These are phyloP conservation scores for Clarias laeviceps DNA, from an alignment of 2,797 vertebrate genomes.

Conservation along the genomic window DNA sequence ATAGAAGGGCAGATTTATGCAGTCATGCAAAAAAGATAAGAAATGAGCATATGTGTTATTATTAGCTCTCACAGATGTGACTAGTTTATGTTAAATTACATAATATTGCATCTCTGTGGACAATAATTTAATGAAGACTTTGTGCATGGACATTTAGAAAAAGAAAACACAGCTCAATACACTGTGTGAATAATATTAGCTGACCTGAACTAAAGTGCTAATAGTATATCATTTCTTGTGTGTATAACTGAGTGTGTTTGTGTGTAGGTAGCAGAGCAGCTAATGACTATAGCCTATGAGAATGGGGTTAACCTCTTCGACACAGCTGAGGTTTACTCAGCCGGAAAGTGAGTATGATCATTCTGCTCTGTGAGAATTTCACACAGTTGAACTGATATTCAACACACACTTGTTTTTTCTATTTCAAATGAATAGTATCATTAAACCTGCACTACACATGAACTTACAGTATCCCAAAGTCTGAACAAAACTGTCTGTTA, in stretches of 20 bases:
- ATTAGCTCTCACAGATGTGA: conserved; percentile 26
- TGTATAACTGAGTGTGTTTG: conserved; percentile 29
- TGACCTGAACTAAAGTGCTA: neutral
- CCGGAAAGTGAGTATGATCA: conserved; percentile 75
- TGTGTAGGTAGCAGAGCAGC: conserved; percentile 86
- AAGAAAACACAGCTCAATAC: neutral
- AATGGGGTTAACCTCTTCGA: conserved; percentile 93
- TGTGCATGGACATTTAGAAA: neutral
- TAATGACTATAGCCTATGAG: conserved; percentile 94
- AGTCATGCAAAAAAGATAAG: neutral
- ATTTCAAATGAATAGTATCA: neutral
- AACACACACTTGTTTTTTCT: neutral
- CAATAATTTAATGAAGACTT: neutral
- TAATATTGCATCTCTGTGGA: conserved; percentile 1
- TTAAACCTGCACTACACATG: neutral
- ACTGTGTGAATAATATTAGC: neutral
- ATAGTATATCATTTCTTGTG: neutral
- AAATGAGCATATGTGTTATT: conserved; percentile 7
- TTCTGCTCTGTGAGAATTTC: conserved; percentile 21
- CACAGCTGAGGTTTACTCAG: conserved; percentile 88
- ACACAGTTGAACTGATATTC: neutral
- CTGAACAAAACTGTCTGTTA: neutral
- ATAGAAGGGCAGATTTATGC: neutral
- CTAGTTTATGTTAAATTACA: conserved; percentile 11
- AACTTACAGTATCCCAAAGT: neutral